Evolutionary conservation across 2,113 vertebrate genomes (phyloP), one percentile per base, ranked within the genome.

Genomic region (Alexandromys fortis): DNA sequence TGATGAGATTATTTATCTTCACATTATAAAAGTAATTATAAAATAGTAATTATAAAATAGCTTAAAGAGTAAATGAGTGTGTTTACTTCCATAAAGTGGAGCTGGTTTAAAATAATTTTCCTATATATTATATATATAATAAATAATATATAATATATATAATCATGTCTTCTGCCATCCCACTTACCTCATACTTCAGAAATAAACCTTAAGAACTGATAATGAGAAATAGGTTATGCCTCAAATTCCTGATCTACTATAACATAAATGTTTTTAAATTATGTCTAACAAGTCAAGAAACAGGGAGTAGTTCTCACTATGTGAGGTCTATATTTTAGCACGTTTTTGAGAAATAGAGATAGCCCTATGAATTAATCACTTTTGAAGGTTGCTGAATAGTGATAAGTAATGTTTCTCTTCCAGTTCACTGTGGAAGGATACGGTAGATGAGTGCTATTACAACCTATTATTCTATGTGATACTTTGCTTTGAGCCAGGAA

Each of bases 341-440:
- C 45, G 72, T 95, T 38, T 90, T 86, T 88, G 47, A 87, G 68
- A 92, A 94, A 58, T 94, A 93, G 22, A 93, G 68, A 65, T 30
- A 92, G 55, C 35, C 30, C 93, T 92, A 75, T 76, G 85, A 92
- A 94, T 98, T 96, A 97, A 97, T 98, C 97, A 96, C 61, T 91
- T 97, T 63, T 96, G 94, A 97, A 96, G 63, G 89, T 52, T 95
- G 67, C 95, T 94, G 92, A 94, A 95, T 79, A 96, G 95, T 92
- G 26, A 76, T 97, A 96, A 96, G 93, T 97, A 97, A 95, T 97
- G 96, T 90, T 86, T 97, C 96, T 97, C 96, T 91, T 81, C 88
- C 90, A 97, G 96, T 97, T 83, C 52, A 72, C 96, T 97, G 90
- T 94, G 91, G 81, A 98, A 98, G 93, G 94, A 90, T 70, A 38